Conservation (phyloP, 1,140 invertebrate species). For the Neodiprion fabricii region DNA sequence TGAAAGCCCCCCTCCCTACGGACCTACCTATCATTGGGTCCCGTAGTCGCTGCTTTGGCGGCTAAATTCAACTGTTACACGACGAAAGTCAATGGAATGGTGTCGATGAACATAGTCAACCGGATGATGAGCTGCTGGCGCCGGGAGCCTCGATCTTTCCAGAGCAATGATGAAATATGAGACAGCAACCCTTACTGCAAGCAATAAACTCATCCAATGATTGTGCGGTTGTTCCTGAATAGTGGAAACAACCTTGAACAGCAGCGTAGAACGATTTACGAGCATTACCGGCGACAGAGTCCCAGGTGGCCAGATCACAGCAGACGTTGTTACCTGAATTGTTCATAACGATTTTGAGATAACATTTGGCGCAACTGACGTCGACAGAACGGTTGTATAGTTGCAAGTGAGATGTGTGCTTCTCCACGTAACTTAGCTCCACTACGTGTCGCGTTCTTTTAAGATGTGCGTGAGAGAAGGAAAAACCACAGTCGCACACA, state of each 20-base stretch:
- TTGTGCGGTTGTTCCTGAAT: not conserved
- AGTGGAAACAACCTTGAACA: not conserved
- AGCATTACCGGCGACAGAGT: not conserved
- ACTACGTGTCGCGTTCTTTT: not conserved
- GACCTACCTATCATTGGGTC: too few relatives aligned
- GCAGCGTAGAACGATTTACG: not conserved
- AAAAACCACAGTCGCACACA: not conserved
- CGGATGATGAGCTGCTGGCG: not conserved
- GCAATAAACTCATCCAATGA: conserved; percentile 4
- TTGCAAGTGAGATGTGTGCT: not conserved
- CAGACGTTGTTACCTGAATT: not conserved
- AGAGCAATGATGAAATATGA: not conserved
- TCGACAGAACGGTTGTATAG: not conserved
- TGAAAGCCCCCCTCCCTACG: too few relatives aligned
- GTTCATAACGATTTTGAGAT: not conserved
- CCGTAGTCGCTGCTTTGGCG: too few relatives aligned
- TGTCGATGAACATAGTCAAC: too few relatives aligned
- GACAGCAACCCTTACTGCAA: conserved; percentile 6
- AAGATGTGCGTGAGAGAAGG: conserved; percentile 2
- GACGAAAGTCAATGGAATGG: not conserved
- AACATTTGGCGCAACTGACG: not conserved
- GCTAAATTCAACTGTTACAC: too few relatives aligned
- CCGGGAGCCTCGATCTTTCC: not conserved
- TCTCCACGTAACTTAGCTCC: not conserved
- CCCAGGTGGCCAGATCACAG: conserved; percentile 6